These are phyloP conservation scores for Sepioteuthis lessoniana DNA, from an alignment of 2,888 invertebrate species.

Conservation along the genomic window DNA sequence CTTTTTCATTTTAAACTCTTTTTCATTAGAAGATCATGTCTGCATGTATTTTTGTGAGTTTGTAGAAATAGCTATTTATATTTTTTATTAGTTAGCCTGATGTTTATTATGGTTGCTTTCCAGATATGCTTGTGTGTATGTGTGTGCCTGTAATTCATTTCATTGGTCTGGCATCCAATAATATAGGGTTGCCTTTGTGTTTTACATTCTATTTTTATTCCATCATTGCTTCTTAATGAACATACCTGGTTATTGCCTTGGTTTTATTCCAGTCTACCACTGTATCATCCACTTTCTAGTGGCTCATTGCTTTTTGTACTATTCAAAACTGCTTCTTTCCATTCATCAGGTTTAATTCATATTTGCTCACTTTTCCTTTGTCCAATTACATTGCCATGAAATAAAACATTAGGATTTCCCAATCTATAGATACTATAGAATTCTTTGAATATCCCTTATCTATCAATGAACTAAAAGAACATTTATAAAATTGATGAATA, in stretches of 20 bases:
- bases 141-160: not conserved
- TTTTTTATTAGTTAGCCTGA: not conserved
- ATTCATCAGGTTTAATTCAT: not conserved
- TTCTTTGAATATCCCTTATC: not conserved
- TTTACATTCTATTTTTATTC: not conserved
- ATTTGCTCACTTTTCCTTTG: not conserved
- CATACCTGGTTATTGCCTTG: not conserved
- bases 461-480: not conserved
- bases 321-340: not conserved
- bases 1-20: not conserved
- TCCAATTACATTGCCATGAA: not conserved
- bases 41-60: constrained; percentile 2
- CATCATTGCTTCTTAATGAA: not conserved
- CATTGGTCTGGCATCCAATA: not conserved
- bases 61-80: constrained; percentile 14
- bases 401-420: not conserved
- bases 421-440: not conserved
- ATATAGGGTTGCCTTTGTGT: not conserved
- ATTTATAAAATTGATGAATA: not conserved
- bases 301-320: not conserved
- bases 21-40: not conserved
- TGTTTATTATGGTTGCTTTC: constrained; percentile 33
- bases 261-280: not conserved
- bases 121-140: not conserved
- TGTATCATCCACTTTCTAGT: not conserved